These are phyloP conservation scores for Myoxocephalus aenaeus DNA, from an alignment of 2,797 vertebrate genomes.

Conservation along the genomic window DNA sequence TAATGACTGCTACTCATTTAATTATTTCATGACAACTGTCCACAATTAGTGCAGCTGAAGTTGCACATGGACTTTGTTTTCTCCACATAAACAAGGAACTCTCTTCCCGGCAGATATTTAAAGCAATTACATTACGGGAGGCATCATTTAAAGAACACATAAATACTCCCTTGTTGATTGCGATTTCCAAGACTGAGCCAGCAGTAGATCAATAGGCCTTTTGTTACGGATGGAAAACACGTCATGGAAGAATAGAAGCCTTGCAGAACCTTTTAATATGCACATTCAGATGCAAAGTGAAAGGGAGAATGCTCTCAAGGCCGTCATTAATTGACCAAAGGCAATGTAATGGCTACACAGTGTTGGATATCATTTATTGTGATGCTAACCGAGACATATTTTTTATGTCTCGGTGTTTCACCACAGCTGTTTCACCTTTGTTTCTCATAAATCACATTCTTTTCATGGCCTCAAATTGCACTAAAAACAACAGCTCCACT, in stretches of 20 bases:
- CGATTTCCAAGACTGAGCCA: constrained; percentile 65
- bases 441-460: not conserved
- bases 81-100: constrained; percentile 16
- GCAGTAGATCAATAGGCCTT: constrained; percentile 73
- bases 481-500: not conserved
- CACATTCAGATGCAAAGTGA: constrained; percentile 2
- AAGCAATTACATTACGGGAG: constrained; percentile 85
- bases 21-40: constrained; percentile 13
- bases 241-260: not conserved
- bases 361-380: not conserved
- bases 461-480: not conserved
- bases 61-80: not conserved
- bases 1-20: not conserved
- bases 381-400: not conserved
- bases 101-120: constrained; percentile 79
- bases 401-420: accelerated
- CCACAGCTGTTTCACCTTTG: not conserved
- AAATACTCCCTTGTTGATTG: constrained; percentile 83
- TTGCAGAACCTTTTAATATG: constrained; percentile 16
- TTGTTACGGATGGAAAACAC: constrained; percentile 33
- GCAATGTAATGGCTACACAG: not conserved
- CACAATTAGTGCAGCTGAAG: constrained; percentile 3
- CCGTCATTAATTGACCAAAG: not conserved
- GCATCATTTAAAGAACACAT: constrained; percentile 73
- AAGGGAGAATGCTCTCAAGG: not conserved